These are phyloP conservation scores for Drosophila nannoptera DNA, from an alignment of 1,140 invertebrate species.

Conservation along the genomic window DNA sequence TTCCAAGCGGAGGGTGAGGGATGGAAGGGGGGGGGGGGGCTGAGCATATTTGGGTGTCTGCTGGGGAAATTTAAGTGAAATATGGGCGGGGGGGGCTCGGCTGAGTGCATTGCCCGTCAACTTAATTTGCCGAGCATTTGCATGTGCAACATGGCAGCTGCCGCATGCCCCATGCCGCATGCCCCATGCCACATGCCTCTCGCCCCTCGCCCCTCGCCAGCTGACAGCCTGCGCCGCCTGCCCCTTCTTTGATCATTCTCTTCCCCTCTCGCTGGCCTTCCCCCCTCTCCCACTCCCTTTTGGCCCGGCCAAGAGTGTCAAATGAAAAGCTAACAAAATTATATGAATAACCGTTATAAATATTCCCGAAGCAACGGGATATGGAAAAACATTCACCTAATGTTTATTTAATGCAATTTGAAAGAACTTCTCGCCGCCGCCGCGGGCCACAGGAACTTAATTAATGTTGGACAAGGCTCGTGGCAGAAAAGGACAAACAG, in stretches of 20 bases:
- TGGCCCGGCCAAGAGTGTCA: neutral
- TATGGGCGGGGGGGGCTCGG: constrained; percentile 14
- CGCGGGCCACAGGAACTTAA: constrained; percentile 2
- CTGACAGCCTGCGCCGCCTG: neutral
- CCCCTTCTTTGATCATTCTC: constrained; percentile 23
- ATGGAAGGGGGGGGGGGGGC: neutral
- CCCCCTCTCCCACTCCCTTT: constrained; percentile 29
- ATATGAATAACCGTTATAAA: constrained; percentile 5
- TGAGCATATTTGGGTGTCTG: neutral
- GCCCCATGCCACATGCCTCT: neutral
- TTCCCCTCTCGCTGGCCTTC: neutral
- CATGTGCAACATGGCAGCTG: constrained; percentile 20
- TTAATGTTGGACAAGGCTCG: constrained; percentile 5
- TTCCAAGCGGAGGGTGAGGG: neutral
- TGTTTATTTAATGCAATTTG: constrained; percentile 17
- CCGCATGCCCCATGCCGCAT: neutral
- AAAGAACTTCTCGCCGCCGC: neutral
- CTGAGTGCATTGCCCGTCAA: constrained; percentile 23
- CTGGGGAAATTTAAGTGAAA: constrained; percentile 22
- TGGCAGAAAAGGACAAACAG: constrained; percentile 1
- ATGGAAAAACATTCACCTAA: constrained; percentile 3
- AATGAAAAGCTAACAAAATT: constrained; percentile 4
- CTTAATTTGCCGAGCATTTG: constrained; percentile 23
- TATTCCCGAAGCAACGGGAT: neutral
- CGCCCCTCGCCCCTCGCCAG: neutral